A percentile compares a stretch with the other conserved stretches of the same genome.
Evolutionary conservation across 1,140 invertebrate species (phyloP).

Genomic region (Bombus confusus): DNA sequence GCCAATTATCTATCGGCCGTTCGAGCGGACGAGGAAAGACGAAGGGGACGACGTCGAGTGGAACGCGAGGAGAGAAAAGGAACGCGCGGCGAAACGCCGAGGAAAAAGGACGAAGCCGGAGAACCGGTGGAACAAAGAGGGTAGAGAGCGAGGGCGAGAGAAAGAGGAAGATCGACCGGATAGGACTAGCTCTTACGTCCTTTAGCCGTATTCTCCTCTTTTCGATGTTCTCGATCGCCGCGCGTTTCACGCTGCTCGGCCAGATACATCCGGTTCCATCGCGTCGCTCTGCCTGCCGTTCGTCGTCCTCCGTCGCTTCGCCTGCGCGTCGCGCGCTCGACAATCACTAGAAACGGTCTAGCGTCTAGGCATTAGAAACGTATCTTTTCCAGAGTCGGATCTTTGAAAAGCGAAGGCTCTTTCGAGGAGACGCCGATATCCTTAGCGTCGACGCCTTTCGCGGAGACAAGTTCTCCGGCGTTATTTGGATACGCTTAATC

Average conservation of each 20-base stretch:
- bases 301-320: too few relatives aligned
- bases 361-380: too few relatives aligned
- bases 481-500: too few relatives aligned
- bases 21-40: constrained; percentile 46
- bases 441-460: too few relatives aligned
- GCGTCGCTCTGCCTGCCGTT: neutral
- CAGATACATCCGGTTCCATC: constrained; percentile 32
- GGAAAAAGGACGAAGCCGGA: constrained; percentile 1
- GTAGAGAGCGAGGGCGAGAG: constrained; percentile 34
- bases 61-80: neutral
- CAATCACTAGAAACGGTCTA: too few relatives aligned
- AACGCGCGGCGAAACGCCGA: neutral
- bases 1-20: constrained; percentile 80
- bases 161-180: constrained; percentile 17
- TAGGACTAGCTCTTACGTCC: constrained; percentile 57
- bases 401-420: too few relatives aligned
- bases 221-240: constrained; percentile 16
- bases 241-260: neutral
- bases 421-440: too few relatives aligned
- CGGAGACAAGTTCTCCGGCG: too few relatives aligned
- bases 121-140: neutral
- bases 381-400: too few relatives aligned
- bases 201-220: constrained; percentile 36
- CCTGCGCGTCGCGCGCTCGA: too few relatives aligned
- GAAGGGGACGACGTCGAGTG: neutral